Evolutionary conservation across 2,797 vertebrate genomes (phyloP), one percentile per base, ranked within the genome.

Genomic region (Lerista edwardsae): DNA sequence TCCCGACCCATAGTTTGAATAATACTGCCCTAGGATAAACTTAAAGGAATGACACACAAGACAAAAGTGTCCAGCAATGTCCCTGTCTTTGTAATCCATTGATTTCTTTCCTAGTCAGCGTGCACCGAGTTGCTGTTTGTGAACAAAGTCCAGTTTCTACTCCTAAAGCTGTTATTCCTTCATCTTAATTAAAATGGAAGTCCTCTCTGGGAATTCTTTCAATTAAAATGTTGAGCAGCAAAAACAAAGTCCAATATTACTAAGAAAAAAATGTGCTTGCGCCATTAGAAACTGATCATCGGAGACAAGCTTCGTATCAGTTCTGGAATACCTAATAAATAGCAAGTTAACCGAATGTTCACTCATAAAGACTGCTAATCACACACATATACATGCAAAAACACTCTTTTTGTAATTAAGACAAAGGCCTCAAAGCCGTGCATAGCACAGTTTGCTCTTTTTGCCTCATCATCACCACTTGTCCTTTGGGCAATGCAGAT

Each of bases 91-190:
- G 12, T 12, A 72, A 34, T 36, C 3, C 8, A 29, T 69, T 80
- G 90, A 83, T 61, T 89, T 82, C 44, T n/a, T 77, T 1, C 44
- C 79, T 65, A 41, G 25, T 72, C 69, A 65, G 69, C 76, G 78
- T 47, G 72, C 10, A 1, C 67, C 61, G 71, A 61, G 59, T 65
- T 71, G 68, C 44, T 27, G 64, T 39, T 79, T 47, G 31, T 41
- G 72, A 31, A 62, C 41, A 62, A 87, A 78, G 73, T 85, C 74
- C 79, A 73, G 89, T 41, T 85, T 65, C 41, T 51, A 72, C 68
- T 85, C 78, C 85, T 85, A 85, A 65, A 85, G 88, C 84, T 89
- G 65, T 79, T 84, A 78, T 78, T 84, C 73, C 68, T 69, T 59
- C 68, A 36, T 78, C 86, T 86, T 80, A 82, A 87, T 87, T 82